Conservation (phyloP, 1,140 invertebrate species). For the Anoplophora glabripennis region DNA sequence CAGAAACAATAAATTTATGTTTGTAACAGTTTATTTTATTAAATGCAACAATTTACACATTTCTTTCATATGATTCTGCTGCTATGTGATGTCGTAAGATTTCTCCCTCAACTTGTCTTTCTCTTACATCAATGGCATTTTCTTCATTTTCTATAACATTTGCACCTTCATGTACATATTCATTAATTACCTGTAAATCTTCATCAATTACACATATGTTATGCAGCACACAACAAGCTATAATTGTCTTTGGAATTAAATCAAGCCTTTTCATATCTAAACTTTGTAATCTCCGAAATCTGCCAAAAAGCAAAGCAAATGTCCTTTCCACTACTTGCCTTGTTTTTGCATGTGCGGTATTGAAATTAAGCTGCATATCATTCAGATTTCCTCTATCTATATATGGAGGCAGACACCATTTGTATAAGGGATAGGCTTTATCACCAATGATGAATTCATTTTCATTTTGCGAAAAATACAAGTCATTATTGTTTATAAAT, state of each 20-base stretch:
- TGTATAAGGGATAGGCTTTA: too few species aligned
- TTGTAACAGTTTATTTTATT: too few species aligned
- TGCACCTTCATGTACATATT: too few species aligned
- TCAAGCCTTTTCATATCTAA: constrained; percentile 22
- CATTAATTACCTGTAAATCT: not conserved
- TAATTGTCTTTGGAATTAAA: constrained; percentile 9
- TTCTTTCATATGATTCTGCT: too few species aligned
- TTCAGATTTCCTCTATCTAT: constrained; percentile 21
- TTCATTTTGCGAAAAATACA: not conserved
- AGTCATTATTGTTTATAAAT: constrained; percentile 4
- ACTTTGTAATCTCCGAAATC: constrained; percentile 22
- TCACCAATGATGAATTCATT: constrained; percentile 19
- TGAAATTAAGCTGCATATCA: constrained; percentile 10
- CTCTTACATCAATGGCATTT: too few species aligned
- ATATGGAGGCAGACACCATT: constrained; percentile 8
- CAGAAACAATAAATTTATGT: too few species aligned
- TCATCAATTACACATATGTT: constrained; percentile 15
- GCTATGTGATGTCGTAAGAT: too few species aligned
- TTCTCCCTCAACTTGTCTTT: too few species aligned
- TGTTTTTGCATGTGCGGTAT: constrained; percentile 1
- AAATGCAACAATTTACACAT: too few species aligned
- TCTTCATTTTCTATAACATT: too few species aligned
- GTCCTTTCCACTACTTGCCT: constrained; percentile 18
- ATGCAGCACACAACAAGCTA: constrained; percentile 17
- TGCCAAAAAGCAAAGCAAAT: constrained; percentile 22